Conservation (phyloP, 1,140 invertebrate species). For the Sarcophaga bullata region DNA sequence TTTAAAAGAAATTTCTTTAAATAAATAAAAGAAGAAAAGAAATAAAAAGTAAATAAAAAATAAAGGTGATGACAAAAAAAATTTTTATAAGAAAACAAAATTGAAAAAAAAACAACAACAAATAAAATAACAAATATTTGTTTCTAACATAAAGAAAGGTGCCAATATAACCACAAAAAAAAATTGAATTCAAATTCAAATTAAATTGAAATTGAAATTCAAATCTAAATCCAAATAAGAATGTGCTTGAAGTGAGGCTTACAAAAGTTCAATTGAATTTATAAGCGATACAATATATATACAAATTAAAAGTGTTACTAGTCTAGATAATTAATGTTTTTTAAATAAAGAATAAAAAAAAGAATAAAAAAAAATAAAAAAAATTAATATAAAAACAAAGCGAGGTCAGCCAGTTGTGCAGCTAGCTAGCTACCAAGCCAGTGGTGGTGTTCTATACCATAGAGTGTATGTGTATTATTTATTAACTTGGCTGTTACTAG, state of each 20-base stretch:
- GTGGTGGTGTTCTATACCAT: not conserved
- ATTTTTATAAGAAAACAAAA: not conserved
- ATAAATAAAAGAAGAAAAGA: too few species aligned
- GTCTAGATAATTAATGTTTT: constrained; percentile 16
- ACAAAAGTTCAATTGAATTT: too few species aligned
- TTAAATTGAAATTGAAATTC: too few species aligned
- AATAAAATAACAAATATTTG: not conserved
- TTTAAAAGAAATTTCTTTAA: not conserved
- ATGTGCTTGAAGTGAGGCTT: too few species aligned
- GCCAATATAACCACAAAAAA: not conserved
- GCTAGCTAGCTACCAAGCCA: not conserved
- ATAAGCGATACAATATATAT: not conserved
- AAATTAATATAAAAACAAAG: constrained; percentile 29
- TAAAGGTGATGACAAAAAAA: constrained; percentile 25
- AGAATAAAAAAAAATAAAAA: not conserved
- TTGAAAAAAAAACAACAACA: not conserved
- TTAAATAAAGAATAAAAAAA: constrained; percentile 24
- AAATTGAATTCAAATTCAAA: too few species aligned
- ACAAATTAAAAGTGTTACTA: not conserved
- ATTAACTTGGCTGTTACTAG: constrained; percentile 32
- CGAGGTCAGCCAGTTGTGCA: constrained; percentile 41
- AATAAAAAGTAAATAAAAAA: not conserved
- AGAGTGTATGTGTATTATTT: constrained; percentile 1
- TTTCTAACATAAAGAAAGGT: constrained; percentile 13
- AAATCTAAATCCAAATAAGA: too few species aligned